Base-by-base conservation (phyloP, 2,113 vertebrate species). In the Felis chaus region DNA sequence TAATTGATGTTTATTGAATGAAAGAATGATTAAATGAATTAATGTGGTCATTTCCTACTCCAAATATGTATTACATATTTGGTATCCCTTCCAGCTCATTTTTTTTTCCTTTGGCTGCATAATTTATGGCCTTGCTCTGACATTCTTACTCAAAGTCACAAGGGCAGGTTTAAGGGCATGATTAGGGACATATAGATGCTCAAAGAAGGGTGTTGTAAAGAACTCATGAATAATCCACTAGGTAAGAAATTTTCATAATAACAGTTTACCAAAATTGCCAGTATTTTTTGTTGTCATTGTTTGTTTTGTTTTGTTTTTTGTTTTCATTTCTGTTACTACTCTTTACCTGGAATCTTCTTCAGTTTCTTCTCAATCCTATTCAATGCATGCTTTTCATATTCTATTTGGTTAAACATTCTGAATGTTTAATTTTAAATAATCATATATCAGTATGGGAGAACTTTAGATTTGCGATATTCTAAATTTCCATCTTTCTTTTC, bases 211-310 rank as follows among this genome's bases (percentile, higher is more conserved):
- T 90, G 23, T 78, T 91, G 6, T 81, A 86, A 89, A 86, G 65
- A 89, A 57, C 10, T 87, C 15, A 94, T 61, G 15, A 88, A 85
- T 82, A 95, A 92, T 25, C 25, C 2, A 41, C 5, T 57, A 66
- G 6, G 2, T 36, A 91, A 61, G 50, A 84, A 36, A 69, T 73
- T 71, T 91, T 81, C 74, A 31, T 79, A 82, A 45, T 39, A 83
- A 85, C 25, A 61, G 7, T 96, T 95, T 73, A n/a, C 66, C n/a
- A 48, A 85, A 97, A 57, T 86, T 92, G 25, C 45, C 41, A 48
- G 25, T 45, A 45, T 61, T 61, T 57, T 57, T 61, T 61, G 57
- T 23, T 61, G 57, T 61, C 45, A 45, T 55, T 55, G 15, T 23
- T 61, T 68, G 19, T 48, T 36, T 36, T 36, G 2, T 39, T 57